Evolutionary conservation across 2,797 vertebrate species (phyloP), one percentile per base, ranked within the genome.

Genomic region (Champsocephalus gunnari): DNA sequence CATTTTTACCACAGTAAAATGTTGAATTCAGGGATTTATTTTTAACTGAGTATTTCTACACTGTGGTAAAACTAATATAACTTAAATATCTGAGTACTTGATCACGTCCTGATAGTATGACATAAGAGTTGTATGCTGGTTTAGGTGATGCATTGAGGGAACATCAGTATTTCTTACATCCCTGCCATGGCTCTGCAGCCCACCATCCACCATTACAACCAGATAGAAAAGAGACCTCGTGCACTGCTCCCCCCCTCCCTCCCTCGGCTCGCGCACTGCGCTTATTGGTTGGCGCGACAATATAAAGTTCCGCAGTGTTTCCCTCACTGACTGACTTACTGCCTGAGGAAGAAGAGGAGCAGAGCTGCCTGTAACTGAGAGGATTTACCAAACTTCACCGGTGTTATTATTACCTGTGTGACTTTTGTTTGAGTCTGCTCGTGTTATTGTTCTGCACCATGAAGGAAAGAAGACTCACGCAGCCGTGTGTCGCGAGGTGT

Each of bases 381-480:
- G 81, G 73, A 85, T 66, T 72, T 53, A 69, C 43, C 5, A 4
- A 53, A 76, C 62, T 69, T 71, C 9, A 12, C 1, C 51, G 0
- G 0, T 1, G 1, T 34, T 32, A 24, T 45, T n/a, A 16, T 11
- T 19, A 0, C n/a, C 38, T 13, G 2, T 6, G 3, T 58, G 13
- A 41, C 12, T 19, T 3, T 9, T 14, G 6, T 16, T 12, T 38
- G 34, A 5, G 4, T 32, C 43, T 3, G 9, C 12, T 9, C 2
- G 24, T 60, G 32, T 7, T 12, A 19, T 66, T 41, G 0, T 2
- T 9, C 45, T 17, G 17, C 73, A 82, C 5, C 77, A 99, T 98
- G 98, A 97, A 97, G 93, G 97, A 98, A 80, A 94, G 96, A 85
- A 96, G 96, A 88, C 85, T 92, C 65, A 90, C 93, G 0, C 95